Percentiles rank a stretch among this genome's conserved stretches.
Evolutionary conservation across 2,113 vertebrate species (phyloP).

Genomic region (Trochalopteron elliotii): DNA sequence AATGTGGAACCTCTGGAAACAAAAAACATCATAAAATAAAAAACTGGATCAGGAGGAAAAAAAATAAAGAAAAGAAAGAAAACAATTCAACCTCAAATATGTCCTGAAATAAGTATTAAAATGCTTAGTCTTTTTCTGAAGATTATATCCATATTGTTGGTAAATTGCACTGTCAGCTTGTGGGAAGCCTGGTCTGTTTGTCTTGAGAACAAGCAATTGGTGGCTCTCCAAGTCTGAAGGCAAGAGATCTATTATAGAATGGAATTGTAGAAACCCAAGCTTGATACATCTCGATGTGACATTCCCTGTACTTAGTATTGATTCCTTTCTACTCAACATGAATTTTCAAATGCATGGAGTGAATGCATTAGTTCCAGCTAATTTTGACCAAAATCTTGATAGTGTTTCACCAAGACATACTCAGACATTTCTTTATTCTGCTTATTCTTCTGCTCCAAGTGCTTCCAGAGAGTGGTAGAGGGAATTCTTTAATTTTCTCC

Average conservation of each 20-base stretch:
- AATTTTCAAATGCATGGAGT: neutral
- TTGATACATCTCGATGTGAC: neutral
- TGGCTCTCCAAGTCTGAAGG: neutral
- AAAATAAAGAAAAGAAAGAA: neutral
- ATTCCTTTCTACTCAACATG: neutral
- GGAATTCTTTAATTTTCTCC: neutral
- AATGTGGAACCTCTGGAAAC: neutral
- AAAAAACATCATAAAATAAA: neutral
- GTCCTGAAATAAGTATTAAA: neutral
- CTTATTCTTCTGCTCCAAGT: neutral
- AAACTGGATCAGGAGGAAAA: neutral
- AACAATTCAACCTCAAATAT: neutral
- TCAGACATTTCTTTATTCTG: neutral
- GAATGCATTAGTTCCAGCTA: neutral
- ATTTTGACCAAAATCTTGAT: neutral
- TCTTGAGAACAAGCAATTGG: neutral
- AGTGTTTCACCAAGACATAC: neutral
- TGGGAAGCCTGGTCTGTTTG: neutral
- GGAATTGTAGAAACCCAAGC: neutral
- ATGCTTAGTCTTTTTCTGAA: neutral
- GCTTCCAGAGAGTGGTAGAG: neutral
- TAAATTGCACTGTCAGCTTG: neutral
- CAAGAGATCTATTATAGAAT: neutral
- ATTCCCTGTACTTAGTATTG: neutral
- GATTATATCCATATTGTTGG: neutral